These are phyloP conservation scores for Urocyon cinereoargenteus DNA, from an alignment of 2,797 vertebrate genomes.

Conservation along the genomic window DNA sequence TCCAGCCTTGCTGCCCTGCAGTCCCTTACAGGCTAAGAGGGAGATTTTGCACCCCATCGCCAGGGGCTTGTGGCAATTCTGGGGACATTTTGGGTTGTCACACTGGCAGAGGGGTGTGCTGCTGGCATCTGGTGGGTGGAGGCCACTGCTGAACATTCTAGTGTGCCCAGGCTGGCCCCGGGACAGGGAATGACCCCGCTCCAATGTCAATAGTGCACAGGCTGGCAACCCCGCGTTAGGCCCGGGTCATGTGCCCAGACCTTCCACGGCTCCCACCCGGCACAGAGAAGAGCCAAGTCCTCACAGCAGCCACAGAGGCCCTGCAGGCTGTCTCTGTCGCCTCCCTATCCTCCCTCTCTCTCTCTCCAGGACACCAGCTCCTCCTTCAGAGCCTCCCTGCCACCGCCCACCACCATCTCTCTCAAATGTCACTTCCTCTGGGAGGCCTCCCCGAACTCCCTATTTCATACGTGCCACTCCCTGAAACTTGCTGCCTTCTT, in stretches of 20 bases:
- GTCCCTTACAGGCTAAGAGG: background rate
- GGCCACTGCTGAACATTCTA: background rate
- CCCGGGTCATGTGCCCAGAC: background rate
- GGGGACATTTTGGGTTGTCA: background rate
- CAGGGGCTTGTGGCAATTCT: background rate
- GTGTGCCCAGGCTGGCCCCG: fast-evolving
- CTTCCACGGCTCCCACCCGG: background rate
- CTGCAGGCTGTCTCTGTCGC: fast-evolving
- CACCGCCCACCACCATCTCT: background rate
- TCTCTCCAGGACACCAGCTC: background rate
- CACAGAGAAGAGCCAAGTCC: background rate
- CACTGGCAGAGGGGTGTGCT: background rate
- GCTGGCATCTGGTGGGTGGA: background rate
- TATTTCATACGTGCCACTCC: background rate
- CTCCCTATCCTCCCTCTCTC: no score
- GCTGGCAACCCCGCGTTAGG: background rate
- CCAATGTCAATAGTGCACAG: fast-evolving
- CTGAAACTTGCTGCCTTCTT: background rate
- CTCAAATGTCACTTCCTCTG: background rate
- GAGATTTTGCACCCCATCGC: fast-evolving
- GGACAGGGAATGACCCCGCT: background rate
- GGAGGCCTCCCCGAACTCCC: background rate
- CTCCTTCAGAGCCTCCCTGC: background rate
- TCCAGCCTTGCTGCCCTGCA: background rate
- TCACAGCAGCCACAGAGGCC: fast-evolving